Conservation (phyloP, 2,888 invertebrate genomes). For the Acanthopleura granulata region DNA sequence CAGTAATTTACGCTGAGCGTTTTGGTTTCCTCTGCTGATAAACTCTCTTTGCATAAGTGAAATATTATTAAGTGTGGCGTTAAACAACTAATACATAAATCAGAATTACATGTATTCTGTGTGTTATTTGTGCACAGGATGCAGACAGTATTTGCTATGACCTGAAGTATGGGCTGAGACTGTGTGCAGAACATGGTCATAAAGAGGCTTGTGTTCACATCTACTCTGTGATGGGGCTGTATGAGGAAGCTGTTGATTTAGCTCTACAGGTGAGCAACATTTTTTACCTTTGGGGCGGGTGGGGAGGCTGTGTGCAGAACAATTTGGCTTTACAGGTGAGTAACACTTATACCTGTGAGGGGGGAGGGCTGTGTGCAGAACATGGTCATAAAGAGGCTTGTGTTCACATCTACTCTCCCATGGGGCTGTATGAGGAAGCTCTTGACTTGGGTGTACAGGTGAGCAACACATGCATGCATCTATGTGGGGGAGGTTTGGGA, state of each 20-base stretch:
- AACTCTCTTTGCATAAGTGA: too few species aligned
- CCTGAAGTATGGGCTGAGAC: slow-evolving; percentile 85
- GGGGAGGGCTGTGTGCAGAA: slow-evolving; percentile 70
- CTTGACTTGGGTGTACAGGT: slow-evolving; percentile 86
- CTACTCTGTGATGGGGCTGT: slow-evolving; percentile 87
- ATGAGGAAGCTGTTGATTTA: slow-evolving; percentile 93
- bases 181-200: slow-evolving; percentile 82
- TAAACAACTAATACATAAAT: too few species aligned
- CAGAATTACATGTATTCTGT: too few species aligned
- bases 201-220: slow-evolving; percentile 86
- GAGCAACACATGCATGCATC: slow-evolving; percentile 24
- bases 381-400: slow-evolving; percentile 84
- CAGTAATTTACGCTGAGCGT: too few species aligned
- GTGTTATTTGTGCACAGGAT: slow-evolving; percentile 70
- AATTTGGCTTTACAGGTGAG: slow-evolving; percentile 81
- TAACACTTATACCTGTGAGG: neutral
- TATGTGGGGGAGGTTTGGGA: too few species aligned
- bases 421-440: slow-evolving; percentile 92
- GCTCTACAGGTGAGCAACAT: slow-evolving; percentile 71
- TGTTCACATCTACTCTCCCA: slow-evolving; percentile 87
- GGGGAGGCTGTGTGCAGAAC: too few species aligned
- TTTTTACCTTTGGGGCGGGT: too few species aligned
- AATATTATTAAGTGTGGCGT: too few species aligned
- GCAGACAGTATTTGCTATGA: slow-evolving; percentile 88
- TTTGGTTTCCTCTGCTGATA: too few species aligned